A percentile compares a stretch with the other conserved stretches of the same genome.
These are phyloP conservation scores for Metellina segmentata DNA, from an alignment of 2,888 invertebrate genomes.

Conservation along the genomic window DNA sequence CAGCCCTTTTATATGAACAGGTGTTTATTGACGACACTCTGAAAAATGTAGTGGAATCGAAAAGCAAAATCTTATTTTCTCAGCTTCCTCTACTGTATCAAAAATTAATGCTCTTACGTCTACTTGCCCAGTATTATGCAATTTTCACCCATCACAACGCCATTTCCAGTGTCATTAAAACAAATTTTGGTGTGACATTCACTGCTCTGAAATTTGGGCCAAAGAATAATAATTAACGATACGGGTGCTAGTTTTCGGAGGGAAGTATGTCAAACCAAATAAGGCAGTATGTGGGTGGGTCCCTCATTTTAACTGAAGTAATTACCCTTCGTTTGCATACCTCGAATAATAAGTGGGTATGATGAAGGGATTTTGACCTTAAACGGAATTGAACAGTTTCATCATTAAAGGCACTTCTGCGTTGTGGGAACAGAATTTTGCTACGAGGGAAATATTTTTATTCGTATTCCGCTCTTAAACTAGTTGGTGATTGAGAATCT, in stretches of 20 bases:
- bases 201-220: background rate
- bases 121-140: background rate
- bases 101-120: background rate
- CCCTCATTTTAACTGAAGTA: background rate
- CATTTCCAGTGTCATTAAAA: background rate
- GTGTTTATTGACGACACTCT: background rate
- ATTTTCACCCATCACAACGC: background rate
- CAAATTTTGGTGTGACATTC: background rate
- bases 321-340: background rate
- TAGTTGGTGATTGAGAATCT: too few species aligned
- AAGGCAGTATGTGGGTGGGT: background rate
- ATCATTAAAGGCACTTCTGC: too few species aligned
- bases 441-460: too few species aligned
- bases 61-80: background rate
- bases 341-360: background rate
- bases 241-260: background rate
- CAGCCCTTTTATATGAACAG: background rate
- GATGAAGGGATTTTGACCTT: too few species aligned
- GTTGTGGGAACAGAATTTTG: too few species aligned
- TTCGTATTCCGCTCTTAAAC: too few species aligned
- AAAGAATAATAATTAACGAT: background rate
- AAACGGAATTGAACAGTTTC: too few species aligned
- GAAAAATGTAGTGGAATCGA: background rate
- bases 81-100: background rate
- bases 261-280: background rate